phyloP scores from a whole-genome alignment of 2,888 invertebrate species.

The Pristionchus fissidentatus region DNA sequence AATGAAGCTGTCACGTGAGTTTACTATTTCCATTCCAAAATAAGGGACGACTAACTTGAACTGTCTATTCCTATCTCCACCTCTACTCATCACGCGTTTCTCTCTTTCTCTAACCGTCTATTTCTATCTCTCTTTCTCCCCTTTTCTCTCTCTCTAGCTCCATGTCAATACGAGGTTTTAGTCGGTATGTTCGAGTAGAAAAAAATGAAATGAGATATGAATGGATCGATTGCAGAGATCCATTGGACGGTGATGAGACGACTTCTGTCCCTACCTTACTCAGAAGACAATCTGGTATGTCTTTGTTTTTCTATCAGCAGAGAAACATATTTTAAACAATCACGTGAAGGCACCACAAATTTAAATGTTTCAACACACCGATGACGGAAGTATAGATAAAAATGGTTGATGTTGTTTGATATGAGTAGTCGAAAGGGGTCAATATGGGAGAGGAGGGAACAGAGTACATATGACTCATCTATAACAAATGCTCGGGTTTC shows the following conservation, averaged over 20 bases:
- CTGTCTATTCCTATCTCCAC: not conserved
- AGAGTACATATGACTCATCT: too few species aligned
- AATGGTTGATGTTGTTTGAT: too few species aligned
- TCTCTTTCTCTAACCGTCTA: not conserved
- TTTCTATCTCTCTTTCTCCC: not conserved
- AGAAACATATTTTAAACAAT: too few species aligned
- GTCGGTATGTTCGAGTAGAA: not conserved
- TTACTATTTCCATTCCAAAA: not conserved
- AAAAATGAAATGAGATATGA: not conserved
- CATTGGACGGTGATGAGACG: slow-evolving; percentile 1
- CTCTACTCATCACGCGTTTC: not conserved
- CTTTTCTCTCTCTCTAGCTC: not conserved
- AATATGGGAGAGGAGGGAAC: too few species aligned
- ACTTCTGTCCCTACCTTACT: slow-evolving; percentile 19
- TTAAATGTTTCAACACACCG: too few species aligned
- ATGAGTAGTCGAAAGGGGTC: too few species aligned
- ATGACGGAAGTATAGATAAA: too few species aligned
- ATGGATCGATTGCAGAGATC: slow-evolving; percentile 3
- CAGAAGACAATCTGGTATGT: slow-evolving; percentile 44
- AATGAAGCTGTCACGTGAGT: slow-evolving; percentile 52
- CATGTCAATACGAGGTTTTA: not conserved
- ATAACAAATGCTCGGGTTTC: too few species aligned
- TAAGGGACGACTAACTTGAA: not conserved
- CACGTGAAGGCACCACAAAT: too few species aligned
- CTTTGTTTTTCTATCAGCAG: too few species aligned